Base-by-base conservation (phyloP, 2,888 invertebrate species). In the Polyommatus iphigenia region DNA sequence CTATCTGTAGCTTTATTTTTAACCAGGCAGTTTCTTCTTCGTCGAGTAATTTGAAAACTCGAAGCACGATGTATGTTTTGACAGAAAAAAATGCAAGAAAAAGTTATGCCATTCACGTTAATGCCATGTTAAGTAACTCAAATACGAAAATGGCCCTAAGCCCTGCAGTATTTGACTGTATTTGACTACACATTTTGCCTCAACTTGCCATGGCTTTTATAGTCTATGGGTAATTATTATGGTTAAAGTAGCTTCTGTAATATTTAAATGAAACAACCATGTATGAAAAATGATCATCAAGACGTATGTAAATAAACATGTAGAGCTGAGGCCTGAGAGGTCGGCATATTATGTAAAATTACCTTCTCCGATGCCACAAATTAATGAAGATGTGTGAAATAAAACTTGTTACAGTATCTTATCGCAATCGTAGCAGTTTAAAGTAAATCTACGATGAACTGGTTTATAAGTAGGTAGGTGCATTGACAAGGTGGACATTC, bases 361-460 rank as follows among this genome's bases (percentile, higher is more conserved):
- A 24, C 24, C 62, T 62, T 24, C 24, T 62, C 20, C n/a, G 18
- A 20, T 8, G 24, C 67, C 67, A 67, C 67, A 67, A 32, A 67
- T 67, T 67, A 32, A 32, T 32, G 32, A 29, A 67, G 67, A 67
- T 67, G 29, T 67, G 29, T 29, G 24, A 67, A 67, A 67, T 67
- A 67, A 67, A 67, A 67, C 67, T 32, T 67, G 67, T 67, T 32
- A 67, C 29, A 29, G 15, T 67, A 67, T 67, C 67, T 32, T 67
- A 67, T 67, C 67, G 29, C 29, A 15, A 67, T 67, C 29, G 67
- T 29, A 29, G 67, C 67, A 32, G 67, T 67, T 67, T 67, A 29
- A 67, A 67, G 29, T 67, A 67, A 67, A 67, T 67, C 4, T 29
- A 67, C 67, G 15, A 7, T 67, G 67, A 32, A 29, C 67, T 29